Evolutionary conservation across 1,140 invertebrate genomes (phyloP), one percentile per base, ranked within the genome.

Genomic region (Pogonomyrmex barbatus): DNA sequence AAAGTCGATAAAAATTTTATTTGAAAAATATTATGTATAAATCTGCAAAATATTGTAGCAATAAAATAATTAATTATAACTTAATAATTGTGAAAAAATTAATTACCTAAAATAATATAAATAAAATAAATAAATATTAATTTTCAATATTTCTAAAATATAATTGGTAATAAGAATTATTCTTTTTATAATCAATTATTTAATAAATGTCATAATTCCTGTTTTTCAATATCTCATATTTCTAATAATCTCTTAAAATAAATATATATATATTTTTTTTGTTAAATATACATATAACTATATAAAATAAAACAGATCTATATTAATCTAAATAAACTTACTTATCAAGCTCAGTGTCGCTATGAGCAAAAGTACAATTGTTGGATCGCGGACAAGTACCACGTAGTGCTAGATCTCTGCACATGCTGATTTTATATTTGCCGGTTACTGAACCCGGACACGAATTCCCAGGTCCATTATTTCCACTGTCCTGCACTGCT

Each of bases 381-480:
- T 96, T 96, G 5, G 98, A 97, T 42, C 98, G 95, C 0, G 98
- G 98, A 95, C 98, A 99, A 50, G 96, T 97, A 0, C 97, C 97
- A 17, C 97, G 95, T 3, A 97, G 95, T 0, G 97, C 96, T 4
- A 98, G 95, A 94, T 99, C 98, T 4, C 98, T 96, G 91, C 98
- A 99, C 96, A 99, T 97, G 91, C 97, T 98, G 8, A 98, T 98
- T 96, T 99, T 99, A 93, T 99, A 99, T 92, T 98, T 98, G 30
- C 79, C 56, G n/a, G 79, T 39, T 2, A 96, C 97, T 76, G 97
- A 97, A 47, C 96, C 95, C 4, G 96, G 94, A 2, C 95, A 94
- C 91, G 95, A 91, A 92, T 95, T 87, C 90, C 95, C 85, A 88
- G 65, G 10, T 14, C 77, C 54, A 1, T 45, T 2, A 24, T 67